These are phyloP conservation scores for Drosophila jambulina DNA, from an alignment of 1,140 invertebrate genomes.

Conservation along the genomic window DNA sequence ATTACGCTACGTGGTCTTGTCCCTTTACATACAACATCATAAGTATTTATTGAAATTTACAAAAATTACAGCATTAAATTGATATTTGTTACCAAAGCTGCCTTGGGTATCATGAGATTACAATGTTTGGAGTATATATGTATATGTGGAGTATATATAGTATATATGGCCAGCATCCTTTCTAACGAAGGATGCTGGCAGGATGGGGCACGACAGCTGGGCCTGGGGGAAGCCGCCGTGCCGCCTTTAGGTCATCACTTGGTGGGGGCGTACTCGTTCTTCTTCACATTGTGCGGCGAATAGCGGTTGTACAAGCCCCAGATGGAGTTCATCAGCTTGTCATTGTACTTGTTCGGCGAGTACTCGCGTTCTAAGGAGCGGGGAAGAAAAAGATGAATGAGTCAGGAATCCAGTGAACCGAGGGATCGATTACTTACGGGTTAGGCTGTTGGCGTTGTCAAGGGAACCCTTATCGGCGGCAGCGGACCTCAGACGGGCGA, in stretches of 20 bases:
- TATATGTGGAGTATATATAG: conserved; percentile 2
- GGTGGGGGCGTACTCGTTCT: conserved; percentile 88
- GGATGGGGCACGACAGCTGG: conserved; percentile 27
- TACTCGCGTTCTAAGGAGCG: conserved; percentile 85
- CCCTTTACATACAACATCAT: conserved; percentile 60
- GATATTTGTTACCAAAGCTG: conserved; percentile 42
- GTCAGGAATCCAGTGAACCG: conserved; percentile 17
- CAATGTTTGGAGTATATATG: conserved; percentile 16
- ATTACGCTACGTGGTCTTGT: conserved; percentile 32
- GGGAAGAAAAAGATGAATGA: conserved; percentile 33
- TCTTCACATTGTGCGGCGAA: conserved; percentile 94
- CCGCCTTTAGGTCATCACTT: conserved; percentile 81
- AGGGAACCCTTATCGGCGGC: conserved; percentile 69
- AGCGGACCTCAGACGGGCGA: conserved; percentile 72
- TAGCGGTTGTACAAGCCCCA: conserved; percentile 95
- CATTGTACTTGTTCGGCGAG: conserved; percentile 91
- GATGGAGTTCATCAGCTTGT: conserved; percentile 95
- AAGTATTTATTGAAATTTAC: conserved; percentile 81
- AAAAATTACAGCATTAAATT: conserved; percentile 47
- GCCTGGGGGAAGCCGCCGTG: conserved; percentile 86
- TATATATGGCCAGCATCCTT: conserved; percentile 19
- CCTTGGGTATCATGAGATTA: conserved; percentile 7
- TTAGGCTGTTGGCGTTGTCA: conserved; percentile 65
- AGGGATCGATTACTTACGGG: conserved; percentile 51
- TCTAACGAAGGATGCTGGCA: neutral